These are phyloP conservation scores for Gavialis gangeticus DNA, from an alignment of 2,113 vertebrate genomes.

Conservation along the genomic window DNA sequence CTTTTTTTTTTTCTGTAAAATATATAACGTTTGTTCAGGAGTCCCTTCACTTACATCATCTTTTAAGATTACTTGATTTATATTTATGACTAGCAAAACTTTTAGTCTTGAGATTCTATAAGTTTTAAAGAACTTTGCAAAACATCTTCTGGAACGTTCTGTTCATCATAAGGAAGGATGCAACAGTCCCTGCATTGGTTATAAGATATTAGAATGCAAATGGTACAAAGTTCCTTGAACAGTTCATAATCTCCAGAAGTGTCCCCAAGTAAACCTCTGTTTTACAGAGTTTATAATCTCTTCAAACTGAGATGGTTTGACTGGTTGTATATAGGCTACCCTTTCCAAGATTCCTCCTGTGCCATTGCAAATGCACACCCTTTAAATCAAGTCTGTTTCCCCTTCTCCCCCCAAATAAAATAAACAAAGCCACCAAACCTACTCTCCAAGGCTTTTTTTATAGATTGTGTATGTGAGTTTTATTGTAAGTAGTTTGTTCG, in stretches of 20 bases:
- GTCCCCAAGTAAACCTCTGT: background rate
- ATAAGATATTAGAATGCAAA: background rate
- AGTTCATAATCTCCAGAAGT: background rate
- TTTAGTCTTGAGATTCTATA: background rate
- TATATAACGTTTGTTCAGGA: background rate
- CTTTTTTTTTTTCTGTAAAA: background rate
- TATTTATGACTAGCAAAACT: background rate
- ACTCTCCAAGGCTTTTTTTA: background rate
- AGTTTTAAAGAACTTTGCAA: background rate
- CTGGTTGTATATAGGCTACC: background rate
- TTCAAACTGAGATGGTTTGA: background rate
- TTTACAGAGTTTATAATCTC: conserved; percentile 10
- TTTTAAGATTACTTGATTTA: background rate
- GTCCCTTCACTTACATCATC: background rate
- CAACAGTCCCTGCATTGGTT: background rate
- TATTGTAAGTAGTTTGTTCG: conserved; percentile 31
- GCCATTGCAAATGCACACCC: background rate
- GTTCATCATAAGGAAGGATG: background rate
- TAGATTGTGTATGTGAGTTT: background rate
- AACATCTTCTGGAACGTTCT: background rate
- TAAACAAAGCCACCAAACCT: background rate
- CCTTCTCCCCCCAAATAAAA: rapidly evolving
- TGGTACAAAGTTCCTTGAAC: background rate
- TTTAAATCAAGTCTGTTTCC: background rate
- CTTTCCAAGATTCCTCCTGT: background rate